Conservation (phyloP, 2,888 invertebrate genomes). For the Amiota minor region DNA sequence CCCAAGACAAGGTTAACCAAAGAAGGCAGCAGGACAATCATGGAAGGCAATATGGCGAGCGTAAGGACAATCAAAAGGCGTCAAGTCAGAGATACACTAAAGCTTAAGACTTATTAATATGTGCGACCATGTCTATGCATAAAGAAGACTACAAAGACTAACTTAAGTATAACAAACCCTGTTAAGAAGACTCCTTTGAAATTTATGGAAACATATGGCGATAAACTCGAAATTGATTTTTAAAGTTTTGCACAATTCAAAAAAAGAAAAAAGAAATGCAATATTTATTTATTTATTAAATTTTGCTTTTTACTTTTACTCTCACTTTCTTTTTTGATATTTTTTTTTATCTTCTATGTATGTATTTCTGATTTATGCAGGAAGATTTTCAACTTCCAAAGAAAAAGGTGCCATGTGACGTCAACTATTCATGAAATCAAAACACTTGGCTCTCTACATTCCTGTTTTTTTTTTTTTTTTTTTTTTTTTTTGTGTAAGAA, state of each 20-base stretch:
- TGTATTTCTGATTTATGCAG: constrained; percentile 10
- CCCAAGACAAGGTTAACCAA: not conserved
- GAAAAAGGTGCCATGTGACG: not conserved
- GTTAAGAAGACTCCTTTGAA: no score
- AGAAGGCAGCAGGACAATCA: not conserved
- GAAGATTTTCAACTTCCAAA: not conserved
- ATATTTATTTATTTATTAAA: not conserved
- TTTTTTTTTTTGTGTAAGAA: not conserved
- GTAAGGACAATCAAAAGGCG: constrained; percentile 2
- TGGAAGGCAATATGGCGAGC: not conserved
- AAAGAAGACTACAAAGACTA: no score
- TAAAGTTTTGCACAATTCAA: not conserved
- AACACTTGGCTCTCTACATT: not conserved
- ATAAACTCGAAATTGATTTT: constrained; percentile 14
- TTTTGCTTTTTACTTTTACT: not conserved
- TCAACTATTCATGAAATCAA: no score
- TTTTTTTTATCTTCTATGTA: no score
- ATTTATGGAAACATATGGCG: no score
- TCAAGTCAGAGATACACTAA: not conserved
- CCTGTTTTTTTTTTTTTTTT: not conserved
- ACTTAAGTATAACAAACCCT: no score
- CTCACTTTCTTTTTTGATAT: not conserved
- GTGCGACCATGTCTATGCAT: not conserved
- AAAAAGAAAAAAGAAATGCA: not conserved
- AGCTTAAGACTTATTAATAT: constrained; percentile 14